A percentile compares a stretch with the other conserved stretches of the same genome.
phyloP scores from a whole-genome alignment of 2,888 invertebrate genomes.

The Morpho helenor region DNA sequence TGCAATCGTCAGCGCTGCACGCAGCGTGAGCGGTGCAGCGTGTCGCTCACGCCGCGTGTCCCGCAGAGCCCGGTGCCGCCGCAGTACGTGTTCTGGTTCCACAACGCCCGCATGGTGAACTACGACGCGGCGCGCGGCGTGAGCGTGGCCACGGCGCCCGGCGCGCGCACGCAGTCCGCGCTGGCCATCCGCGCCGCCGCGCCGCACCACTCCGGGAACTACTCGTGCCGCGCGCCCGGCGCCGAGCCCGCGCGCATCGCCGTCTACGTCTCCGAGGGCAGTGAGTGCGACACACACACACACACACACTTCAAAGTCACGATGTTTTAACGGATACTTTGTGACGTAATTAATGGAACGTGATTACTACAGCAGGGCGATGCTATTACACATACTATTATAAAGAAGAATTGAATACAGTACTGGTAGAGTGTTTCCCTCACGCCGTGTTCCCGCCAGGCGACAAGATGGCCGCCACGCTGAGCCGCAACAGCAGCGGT shows the following conservation, averaged over 20 bases:
- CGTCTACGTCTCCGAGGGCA: conserved; percentile 95
- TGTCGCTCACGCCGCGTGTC: too few relatives aligned
- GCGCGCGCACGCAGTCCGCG: conserved; percentile 90
- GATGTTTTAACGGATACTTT: too few relatives aligned
- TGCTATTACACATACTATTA: too few relatives aligned
- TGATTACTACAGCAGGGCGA: too few relatives aligned
- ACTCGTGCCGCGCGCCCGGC: conserved; percentile 93
- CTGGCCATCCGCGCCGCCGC: conserved; percentile 88
- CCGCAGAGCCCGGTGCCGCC: conserved; percentile 93
- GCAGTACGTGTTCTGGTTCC: conserved; percentile 97
- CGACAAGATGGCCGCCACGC: conserved; percentile 94
- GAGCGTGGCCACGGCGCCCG: conserved; percentile 90
- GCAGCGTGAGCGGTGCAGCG: too few relatives aligned
- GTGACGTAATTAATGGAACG: too few relatives aligned
- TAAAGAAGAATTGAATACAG: too few relatives aligned
- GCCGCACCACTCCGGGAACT: conserved; percentile 91
- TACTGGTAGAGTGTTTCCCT: too few relatives aligned
- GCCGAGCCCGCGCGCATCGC: conserved; percentile 93
- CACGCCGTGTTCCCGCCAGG: conserved; percentile 69
- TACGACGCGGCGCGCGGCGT: conserved; percentile 92
- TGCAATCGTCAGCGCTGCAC: too few relatives aligned
- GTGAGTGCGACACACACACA: conserved; percentile 27
- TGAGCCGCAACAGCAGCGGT: conserved; percentile 83
- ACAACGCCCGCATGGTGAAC: conserved; percentile 96
- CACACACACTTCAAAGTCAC: too few relatives aligned